Evolutionary conservation across 2,888 invertebrate genomes (phyloP).

Genomic region (Megastigmus dorsalis): DNA sequence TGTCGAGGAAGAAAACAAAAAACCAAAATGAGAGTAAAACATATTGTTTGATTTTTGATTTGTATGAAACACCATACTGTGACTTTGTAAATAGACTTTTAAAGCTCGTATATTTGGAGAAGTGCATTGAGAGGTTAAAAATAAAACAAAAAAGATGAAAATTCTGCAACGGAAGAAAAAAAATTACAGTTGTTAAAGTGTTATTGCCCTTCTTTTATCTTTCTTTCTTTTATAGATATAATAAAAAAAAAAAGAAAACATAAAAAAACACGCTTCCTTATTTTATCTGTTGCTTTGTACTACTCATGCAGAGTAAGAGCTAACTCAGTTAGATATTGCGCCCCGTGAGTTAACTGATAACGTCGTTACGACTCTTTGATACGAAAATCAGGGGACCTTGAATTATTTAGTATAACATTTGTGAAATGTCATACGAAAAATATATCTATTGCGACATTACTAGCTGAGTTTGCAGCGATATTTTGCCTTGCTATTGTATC

Average conservation of each 20-base stretch:
- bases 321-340: slow-evolving; percentile 27
- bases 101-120: slow-evolving; percentile 36
- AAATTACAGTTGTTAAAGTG: slow-evolving; percentile 20
- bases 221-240: slow-evolving; percentile 16
- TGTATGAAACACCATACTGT: slow-evolving; percentile 34
- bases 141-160: slow-evolving; percentile 44
- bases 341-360: slow-evolving; percentile 22
- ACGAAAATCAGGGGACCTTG: slow-evolving; percentile 40
- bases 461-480: not conserved
- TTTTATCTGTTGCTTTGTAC: slow-evolving; percentile 35
- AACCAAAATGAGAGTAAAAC: not conserved
- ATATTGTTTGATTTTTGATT: slow-evolving; percentile 32
- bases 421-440: slow-evolving; percentile 5
- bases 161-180: slow-evolving; percentile 24
- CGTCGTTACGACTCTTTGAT: slow-evolving; percentile 38
- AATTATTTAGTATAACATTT: not conserved
- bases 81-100: slow-evolving; percentile 48
- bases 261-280: slow-evolving; percentile 12
- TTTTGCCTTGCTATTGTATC: not conserved
- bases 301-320: slow-evolving; percentile 13
- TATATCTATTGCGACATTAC: slow-evolving; percentile 6
- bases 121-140: slow-evolving; percentile 44
- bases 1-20: not conserved
- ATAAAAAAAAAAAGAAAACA: not conserved
- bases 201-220: slow-evolving; percentile 38